Percentiles rank a stretch among this genome's conserved stretches.
phyloP scores from a whole-genome alignment of 2,797 vertebrate species.

The Smutsia temminckii region DNA sequence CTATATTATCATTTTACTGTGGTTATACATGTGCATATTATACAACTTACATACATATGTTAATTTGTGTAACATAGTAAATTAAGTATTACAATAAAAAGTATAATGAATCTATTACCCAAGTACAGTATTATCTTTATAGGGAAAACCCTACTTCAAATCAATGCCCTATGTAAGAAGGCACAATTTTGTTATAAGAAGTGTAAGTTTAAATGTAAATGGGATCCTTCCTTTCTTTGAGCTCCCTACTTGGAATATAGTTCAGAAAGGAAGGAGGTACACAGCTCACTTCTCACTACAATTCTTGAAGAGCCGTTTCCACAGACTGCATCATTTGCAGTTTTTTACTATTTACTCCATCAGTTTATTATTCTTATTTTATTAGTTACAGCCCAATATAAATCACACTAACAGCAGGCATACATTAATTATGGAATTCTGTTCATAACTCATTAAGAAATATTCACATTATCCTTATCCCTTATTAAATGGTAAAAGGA shows the following conservation, averaged over 20 bases:
- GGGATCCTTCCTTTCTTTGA: rapidly evolving
- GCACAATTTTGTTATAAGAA: rapidly evolving
- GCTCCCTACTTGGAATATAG: background rate
- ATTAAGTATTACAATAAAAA: background rate
- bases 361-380: constrained; percentile 41
- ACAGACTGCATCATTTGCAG: constrained; percentile 73
- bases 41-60: background rate
- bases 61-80: background rate
- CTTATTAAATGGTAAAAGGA: background rate
- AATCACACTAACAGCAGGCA: constrained; percentile 62
- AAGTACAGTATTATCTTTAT: background rate
- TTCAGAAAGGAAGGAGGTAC: background rate
- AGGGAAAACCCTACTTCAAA: background rate
- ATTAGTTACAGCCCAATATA: constrained; percentile 73
- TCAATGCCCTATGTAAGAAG: background rate
- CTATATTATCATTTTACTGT: background rate
- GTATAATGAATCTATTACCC: background rate
- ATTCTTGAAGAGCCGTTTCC: constrained; percentile 62
- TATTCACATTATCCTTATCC: rapidly evolving
- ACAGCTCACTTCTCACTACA: constrained; percentile 63
- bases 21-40: too few species aligned
- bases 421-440: background rate
- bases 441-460: background rate
- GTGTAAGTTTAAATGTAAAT: rapidly evolving
- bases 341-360: constrained; percentile 54